Evolutionary conservation across 2,113 vertebrate species (phyloP), one percentile per base, ranked within the genome.

Genomic region (Bubo scandiacus): DNA sequence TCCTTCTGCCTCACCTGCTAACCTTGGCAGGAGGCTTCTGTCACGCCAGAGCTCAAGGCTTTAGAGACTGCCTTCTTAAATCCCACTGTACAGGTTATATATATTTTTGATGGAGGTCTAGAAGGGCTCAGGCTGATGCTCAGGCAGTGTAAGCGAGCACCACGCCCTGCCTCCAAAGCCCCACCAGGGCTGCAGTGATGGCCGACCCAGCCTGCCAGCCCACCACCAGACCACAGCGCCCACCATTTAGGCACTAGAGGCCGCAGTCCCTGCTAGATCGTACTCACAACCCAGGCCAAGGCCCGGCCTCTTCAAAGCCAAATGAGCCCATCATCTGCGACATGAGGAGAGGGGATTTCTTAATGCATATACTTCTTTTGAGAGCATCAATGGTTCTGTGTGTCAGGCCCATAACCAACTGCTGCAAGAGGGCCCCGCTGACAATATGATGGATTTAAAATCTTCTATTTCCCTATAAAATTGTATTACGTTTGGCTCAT

Each of bases 231-330:
- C 49, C 59, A 20, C 45, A 47, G 45, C 5, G 0, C 21, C 26
- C 47, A 55, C 40, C 4, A 0, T 17, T n/a, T 18, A 26, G 68
- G 19, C 45, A 66, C 43, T 6, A 40, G 3, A 26, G 32, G 18
- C 66, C 4, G 1, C 0, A 1, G 47, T 21, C 30, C 42, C n/a
- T 29, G 15, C 10, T 21, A 36, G 11, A 25, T 17, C 29, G 26
- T 54, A 36, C 18, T 68, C 55, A 45, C 2, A 3, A 51, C 5
- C 12, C 22, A 74, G 38, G 34, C 34, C 67, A 81, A 25, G 23
- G 20, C 54, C n/a, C 3, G 0, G 27, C 45, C 17, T 67, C 40
- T 55, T 55, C 36, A 68, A 67, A 67, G n/a, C 26, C 26, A 87
- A 38, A 38, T 4, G 4, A 36, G 42, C 15, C 57, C 23, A 9